phyloP scores from a whole-genome alignment of 2,888 invertebrate genomes.

The Nycteola revayana region DNA sequence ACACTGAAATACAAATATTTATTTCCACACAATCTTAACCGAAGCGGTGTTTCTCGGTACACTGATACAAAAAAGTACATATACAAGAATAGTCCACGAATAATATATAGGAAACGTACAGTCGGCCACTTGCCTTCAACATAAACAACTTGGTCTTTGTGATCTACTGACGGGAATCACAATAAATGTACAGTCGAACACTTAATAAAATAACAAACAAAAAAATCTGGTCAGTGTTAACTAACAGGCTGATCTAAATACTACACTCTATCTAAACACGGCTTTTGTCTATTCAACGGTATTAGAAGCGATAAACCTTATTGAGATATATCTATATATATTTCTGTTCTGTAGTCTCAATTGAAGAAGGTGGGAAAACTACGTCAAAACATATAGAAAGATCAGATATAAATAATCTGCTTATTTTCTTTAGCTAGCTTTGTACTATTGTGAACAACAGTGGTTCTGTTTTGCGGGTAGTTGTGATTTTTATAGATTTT shows the following conservation, averaged over 20 bases:
- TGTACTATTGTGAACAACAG: too few species aligned
- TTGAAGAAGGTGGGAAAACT: too few species aligned
- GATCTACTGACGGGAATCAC: conserved; percentile 60
- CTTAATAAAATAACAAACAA: conserved; percentile 75
- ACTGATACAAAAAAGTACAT: conserved; percentile 19
- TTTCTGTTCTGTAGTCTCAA: too few species aligned
- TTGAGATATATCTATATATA: too few species aligned
- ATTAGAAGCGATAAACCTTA: conserved; percentile 14
- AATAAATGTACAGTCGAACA: conserved; percentile 69
- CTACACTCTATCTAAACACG: conserved; percentile 63
- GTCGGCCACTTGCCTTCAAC: conserved; percentile 47
- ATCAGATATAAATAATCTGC: too few species aligned
- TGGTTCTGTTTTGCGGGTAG: too few species aligned
- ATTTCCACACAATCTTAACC: conserved; percentile 54
- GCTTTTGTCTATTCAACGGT: conserved; percentile 68
- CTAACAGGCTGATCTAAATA: conserved; percentile 59
- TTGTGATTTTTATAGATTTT: too few species aligned
- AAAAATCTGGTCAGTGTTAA: conserved; percentile 59
- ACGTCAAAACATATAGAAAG: too few species aligned
- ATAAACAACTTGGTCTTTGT: conserved; percentile 62
- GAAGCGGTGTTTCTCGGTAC: conserved; percentile 22
- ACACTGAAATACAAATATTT: conserved; percentile 69
- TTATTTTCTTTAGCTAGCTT: too few species aligned
- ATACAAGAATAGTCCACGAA: conserved; percentile 49
- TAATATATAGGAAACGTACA: conserved; percentile 38